Evolutionary conservation across 1,140 invertebrate genomes (phyloP).

Genomic region (Heliconius congener): DNA sequence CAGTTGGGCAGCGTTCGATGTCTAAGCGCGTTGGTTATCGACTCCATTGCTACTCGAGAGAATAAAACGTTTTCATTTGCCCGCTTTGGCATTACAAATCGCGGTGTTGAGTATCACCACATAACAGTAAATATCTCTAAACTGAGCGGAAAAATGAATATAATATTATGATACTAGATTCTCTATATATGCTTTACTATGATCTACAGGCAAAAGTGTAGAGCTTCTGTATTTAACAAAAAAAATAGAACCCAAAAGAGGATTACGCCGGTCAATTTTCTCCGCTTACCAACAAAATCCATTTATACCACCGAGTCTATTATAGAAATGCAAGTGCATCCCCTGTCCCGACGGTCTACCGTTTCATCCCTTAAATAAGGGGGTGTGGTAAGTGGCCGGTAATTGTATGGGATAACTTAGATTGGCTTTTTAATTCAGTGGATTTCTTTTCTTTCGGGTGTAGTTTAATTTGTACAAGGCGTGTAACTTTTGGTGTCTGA

Average conservation of each 20-base stretch:
- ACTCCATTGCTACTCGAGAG: too few species aligned
- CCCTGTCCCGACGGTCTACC: conserved; percentile 43
- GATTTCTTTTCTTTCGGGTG: conserved; percentile 54
- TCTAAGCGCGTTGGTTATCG: too few species aligned
- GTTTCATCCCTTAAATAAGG: conserved; percentile 44
- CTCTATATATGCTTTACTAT: too few species aligned
- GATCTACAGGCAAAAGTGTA: too few species aligned
- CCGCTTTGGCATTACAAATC: too few species aligned
- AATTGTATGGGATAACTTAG: conserved; percentile 78
- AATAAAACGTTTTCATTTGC: too few species aligned
- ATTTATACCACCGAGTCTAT: conserved; percentile 46
- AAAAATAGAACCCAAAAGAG: conserved; percentile 15
- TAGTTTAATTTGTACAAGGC: conserved; percentile 30
- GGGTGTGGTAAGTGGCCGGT: conserved; percentile 71
- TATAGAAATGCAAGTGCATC: conserved; percentile 50
- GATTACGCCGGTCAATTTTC: conserved; percentile 39
- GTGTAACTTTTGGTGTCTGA: background rate
- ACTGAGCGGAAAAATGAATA: too few species aligned
- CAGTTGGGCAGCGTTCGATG: too few species aligned
- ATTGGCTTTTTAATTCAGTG: conserved; percentile 73
- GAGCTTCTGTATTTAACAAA: background rate
- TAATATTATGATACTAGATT: too few species aligned
- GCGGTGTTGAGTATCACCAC: too few species aligned
- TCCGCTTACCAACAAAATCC: conserved; percentile 34
- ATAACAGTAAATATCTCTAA: too few species aligned